Evolutionary conservation across 1,140 invertebrate species (phyloP).

Genomic region (Sitobion miscanthi): DNA sequence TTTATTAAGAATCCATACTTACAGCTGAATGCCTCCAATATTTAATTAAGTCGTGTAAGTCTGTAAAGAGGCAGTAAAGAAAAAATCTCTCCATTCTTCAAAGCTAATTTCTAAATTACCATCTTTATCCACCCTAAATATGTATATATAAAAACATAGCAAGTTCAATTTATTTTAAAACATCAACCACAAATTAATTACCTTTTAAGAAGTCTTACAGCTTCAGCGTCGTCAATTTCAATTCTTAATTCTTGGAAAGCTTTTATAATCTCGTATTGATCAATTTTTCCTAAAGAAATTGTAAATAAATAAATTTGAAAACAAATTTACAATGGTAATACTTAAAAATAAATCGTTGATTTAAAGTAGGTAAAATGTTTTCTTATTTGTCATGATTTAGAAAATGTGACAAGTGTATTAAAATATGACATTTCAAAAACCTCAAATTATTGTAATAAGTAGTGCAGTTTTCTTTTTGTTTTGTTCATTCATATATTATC

Average conservation of each 20-base stretch:
- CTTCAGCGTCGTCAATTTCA: slow-evolving; percentile 76
- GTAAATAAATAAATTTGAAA: neutral
- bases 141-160: neutral
- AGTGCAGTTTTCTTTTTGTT: too few relatives aligned
- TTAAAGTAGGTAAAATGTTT: too few relatives aligned
- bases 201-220: slow-evolving; percentile 80
- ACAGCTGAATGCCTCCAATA: slow-evolving; percentile 94
- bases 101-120: slow-evolving; percentile 94
- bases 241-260: slow-evolving; percentile 83
- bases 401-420: too few relatives aligned
- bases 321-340: neutral
- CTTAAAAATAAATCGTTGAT: neutral
- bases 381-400: too few relatives aligned
- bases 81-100: slow-evolving; percentile 95
- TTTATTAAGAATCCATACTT: slow-evolving; percentile 64
- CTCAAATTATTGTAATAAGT: too few relatives aligned
- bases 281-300: slow-evolving; percentile 74
- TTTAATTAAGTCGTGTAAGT: slow-evolving; percentile 88
- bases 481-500: too few relatives aligned
- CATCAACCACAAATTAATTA: slow-evolving; percentile 61
- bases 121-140: slow-evolving; percentile 83
- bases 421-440: too few relatives aligned
- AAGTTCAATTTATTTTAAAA: slow-evolving; percentile 34
- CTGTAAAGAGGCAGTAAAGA: slow-evolving; percentile 85
- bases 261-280: slow-evolving; percentile 80